These are phyloP conservation scores for Desoria tigrina DNA, from an alignment of 2,888 invertebrate species.

Conservation along the genomic window DNA sequence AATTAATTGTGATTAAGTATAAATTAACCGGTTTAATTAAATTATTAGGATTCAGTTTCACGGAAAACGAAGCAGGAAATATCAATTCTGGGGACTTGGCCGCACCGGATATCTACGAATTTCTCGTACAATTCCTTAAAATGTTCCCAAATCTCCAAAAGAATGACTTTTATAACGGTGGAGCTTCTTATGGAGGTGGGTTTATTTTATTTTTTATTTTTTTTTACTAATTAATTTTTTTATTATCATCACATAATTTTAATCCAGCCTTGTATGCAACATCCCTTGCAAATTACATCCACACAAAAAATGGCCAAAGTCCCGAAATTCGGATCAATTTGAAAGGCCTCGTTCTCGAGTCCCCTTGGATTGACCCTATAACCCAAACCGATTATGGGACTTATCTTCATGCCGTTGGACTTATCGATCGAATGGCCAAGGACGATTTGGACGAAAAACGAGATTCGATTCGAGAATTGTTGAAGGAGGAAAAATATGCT, in stretches of 20 bases:
- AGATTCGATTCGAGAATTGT: conserved; percentile 32
- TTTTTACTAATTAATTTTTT: no score
- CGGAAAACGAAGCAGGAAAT: conserved; percentile 30
- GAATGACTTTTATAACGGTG: conserved; percentile 31
- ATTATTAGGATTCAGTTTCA: conserved; percentile 34
- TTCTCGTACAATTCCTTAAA: conserved; percentile 35
- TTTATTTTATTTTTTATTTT: no score
- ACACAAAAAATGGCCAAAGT: conserved; percentile 61
- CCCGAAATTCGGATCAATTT: conserved; percentile 64
- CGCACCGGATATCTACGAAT: conserved; percentile 29
- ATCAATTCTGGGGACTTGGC: conserved; percentile 17
- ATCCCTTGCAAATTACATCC: conserved; percentile 24
- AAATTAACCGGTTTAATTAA: not conserved
- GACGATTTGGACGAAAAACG: conserved; percentile 47
- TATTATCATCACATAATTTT: no score
- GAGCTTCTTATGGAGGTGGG: conserved; percentile 31
- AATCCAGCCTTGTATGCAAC: conserved; percentile 27
- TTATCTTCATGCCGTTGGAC: conserved; percentile 56
- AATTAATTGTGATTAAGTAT: no score
- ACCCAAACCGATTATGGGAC: conserved; percentile 56
- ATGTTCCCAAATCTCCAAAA: conserved; percentile 32
- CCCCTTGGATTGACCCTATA: conserved; percentile 54
- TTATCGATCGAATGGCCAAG: conserved; percentile 53
- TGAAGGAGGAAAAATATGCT: conserved; percentile 35
- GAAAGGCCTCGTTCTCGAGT: conserved; percentile 56